A percentile compares a stretch with the other conserved stretches of the same genome.
Conservation (phyloP, 2,888 invertebrate genomes). For the Eilema griseolum region DNA sequence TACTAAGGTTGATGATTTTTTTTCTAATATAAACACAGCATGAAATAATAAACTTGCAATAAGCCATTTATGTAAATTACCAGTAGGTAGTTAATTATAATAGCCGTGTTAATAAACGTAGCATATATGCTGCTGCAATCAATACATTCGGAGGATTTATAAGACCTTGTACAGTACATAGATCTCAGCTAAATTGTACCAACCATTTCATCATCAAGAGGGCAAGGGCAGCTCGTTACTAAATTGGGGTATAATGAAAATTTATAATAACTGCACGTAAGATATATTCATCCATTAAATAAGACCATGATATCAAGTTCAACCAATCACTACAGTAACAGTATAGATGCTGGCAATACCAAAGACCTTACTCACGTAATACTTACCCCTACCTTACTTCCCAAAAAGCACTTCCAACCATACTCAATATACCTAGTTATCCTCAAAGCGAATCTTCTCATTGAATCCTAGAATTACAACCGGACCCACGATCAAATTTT, state of each 20-base stretch:
- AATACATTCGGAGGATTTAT: not conserved
- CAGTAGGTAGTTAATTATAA: not conserved
- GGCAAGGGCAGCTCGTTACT: not conserved
- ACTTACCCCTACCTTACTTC: too few relatives aligned
- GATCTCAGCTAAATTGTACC: not conserved
- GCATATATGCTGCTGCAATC: not conserved
- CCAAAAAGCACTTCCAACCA: too few relatives aligned
- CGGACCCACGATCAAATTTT: not conserved
- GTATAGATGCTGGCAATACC: not conserved
- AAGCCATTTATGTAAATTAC: not conserved
- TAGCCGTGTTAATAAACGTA: not conserved
- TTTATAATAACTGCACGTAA: not conserved
- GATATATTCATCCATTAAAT: conserved; percentile 1
- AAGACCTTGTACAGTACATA: not conserved
- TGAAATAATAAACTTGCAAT: not conserved
- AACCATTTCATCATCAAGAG: not conserved
- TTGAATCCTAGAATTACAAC: too few relatives aligned
- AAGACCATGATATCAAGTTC: conserved; percentile 2
- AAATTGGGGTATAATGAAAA: conserved; percentile 4
- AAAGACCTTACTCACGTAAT: too few relatives aligned
- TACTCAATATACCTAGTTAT: too few relatives aligned
- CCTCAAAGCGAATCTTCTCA: too few relatives aligned
- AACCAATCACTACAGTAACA: not conserved
- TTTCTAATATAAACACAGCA: not conserved
- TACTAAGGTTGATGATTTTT: too few relatives aligned